Percentiles rank a stretch among this genome's conserved stretches.
Evolutionary conservation across 2,113 vertebrate species (phyloP).

Genomic region (Sminthopsis crassicaudata): DNA sequence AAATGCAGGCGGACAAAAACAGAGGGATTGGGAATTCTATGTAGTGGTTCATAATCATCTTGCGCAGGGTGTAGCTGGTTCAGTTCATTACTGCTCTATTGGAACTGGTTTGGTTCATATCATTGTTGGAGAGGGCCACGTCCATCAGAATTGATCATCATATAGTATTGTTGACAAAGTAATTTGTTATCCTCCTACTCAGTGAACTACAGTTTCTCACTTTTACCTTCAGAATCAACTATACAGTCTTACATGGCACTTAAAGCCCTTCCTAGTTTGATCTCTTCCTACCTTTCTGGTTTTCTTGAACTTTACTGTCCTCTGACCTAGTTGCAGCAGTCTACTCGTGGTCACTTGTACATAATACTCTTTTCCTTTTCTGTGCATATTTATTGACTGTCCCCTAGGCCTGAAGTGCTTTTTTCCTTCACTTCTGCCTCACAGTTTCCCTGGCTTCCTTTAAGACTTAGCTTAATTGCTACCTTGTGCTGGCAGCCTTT

Average conservation of each 20-base stretch:
- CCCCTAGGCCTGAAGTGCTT: not conserved
- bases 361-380: not conserved
- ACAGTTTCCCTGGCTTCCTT: not conserved
- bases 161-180: not conserved
- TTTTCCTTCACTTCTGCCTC: not conserved
- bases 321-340: not conserved
- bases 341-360: not conserved
- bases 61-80: no score
- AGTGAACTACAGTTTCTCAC: not conserved
- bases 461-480: not conserved
- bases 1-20: no score
- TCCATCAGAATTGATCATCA: no score
- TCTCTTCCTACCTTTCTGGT: not conserved
- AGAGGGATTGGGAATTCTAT: no score
- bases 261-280: not conserved
- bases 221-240: not conserved
- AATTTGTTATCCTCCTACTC: not conserved
- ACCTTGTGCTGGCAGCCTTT: not conserved
- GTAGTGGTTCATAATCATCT: no score
- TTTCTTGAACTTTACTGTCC: not conserved
- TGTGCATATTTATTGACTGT: not conserved
- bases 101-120: no score
- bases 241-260: not conserved
- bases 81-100: no score
- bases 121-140: no score